Conservation (phyloP, 2,113 vertebrate genomes). For the Chroicocephalus ridibundus region DNA sequence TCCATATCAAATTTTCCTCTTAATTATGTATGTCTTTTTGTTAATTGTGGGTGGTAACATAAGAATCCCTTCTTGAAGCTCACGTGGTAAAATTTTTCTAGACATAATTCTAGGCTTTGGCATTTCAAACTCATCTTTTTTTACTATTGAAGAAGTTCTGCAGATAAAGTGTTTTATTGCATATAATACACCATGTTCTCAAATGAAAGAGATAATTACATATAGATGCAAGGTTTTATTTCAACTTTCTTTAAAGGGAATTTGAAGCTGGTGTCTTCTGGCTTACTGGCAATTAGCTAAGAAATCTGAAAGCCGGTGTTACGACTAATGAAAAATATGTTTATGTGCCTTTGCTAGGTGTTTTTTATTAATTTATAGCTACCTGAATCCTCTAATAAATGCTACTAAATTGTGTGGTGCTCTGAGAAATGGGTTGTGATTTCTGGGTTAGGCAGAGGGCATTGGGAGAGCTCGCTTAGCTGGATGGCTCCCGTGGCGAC, state of each 20-base stretch:
- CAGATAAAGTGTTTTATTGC: background rate
- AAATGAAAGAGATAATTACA: background rate
- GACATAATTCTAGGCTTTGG: background rate
- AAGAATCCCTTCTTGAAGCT: background rate
- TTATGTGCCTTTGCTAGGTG: background rate
- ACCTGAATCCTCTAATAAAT: background rate
- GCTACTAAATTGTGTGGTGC: background rate
- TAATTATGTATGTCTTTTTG: background rate
- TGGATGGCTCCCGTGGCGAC: background rate
- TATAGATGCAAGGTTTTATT: background rate
- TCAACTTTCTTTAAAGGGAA: background rate
- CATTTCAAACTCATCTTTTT: background rate
- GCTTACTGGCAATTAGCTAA: background rate
- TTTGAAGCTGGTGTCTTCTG: background rate
- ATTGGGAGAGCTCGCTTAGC: background rate
- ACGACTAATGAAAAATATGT: accelerated
- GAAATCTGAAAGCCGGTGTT: background rate
- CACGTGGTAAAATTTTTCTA: background rate
- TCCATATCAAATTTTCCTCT: background rate
- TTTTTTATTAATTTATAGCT: background rate
- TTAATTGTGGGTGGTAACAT: background rate
- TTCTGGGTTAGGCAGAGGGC: background rate
- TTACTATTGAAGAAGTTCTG: background rate
- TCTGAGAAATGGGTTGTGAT: background rate
- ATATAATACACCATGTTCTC: background rate